These are phyloP conservation scores for Pionites leucogaster DNA, from an alignment of 2,113 vertebrate genomes.

Conservation along the genomic window DNA sequence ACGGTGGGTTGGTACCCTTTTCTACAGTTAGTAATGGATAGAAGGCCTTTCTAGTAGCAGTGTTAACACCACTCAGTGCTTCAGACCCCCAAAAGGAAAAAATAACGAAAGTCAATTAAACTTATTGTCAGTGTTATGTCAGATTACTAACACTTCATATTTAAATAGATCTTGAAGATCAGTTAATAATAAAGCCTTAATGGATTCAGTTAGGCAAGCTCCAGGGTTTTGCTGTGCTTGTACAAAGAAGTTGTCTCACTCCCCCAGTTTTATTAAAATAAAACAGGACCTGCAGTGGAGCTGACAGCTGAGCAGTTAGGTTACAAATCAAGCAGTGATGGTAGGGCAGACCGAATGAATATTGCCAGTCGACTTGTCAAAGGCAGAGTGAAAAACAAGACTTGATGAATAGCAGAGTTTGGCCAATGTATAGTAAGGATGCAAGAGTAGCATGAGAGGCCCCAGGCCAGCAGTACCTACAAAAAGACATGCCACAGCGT, in stretches of 20 bases:
- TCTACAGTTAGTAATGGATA: neutral
- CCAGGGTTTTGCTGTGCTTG: neutral
- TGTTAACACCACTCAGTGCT: neutral
- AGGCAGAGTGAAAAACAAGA: neutral
- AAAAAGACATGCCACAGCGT: rapidly evolving
- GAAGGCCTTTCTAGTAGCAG: neutral
- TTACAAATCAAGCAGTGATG: slow-evolving; percentile 48
- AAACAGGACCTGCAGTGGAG: slow-evolving; percentile 3
- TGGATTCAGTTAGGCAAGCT: neutral
- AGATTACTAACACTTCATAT: neutral
- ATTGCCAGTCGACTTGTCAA: slow-evolving; percentile 28
- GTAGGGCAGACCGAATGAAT: slow-evolving; percentile 20
- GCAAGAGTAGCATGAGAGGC: rapidly evolving
- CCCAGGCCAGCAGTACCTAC: rapidly evolving
- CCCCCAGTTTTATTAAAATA: slow-evolving; percentile 60
- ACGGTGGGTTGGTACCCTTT: rapidly evolving
- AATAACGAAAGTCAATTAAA: neutral
- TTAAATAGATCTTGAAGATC: slow-evolving; percentile 1
- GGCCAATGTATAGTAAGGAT: neutral
- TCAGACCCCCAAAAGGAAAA: neutral
- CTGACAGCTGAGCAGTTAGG: slow-evolving; percentile 64
- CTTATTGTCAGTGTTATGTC: neutral
- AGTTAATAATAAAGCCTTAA: slow-evolving; percentile 7
- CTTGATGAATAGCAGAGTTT: neutral
- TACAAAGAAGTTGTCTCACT: slow-evolving; percentile 25